Evolutionary conservation across 1,140 invertebrate species (phyloP), one percentile per base, ranked within the genome.

Genomic region (Drosophila quadrilineata): DNA sequence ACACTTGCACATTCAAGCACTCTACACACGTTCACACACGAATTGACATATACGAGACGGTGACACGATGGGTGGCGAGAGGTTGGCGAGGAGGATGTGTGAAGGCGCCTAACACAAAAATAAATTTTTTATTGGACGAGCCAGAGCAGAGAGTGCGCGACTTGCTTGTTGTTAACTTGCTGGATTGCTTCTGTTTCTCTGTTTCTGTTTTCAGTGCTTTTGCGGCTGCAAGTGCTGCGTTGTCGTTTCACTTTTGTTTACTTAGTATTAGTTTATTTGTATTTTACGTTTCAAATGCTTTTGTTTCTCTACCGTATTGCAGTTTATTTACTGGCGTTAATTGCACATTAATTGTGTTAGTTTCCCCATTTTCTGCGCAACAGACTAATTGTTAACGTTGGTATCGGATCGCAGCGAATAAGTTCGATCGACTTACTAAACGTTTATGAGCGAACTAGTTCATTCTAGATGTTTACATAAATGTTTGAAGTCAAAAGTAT

Each of bases 81-180:
- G 12, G 9, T 9, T 3, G 0, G 5, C 6, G 12, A n/a, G 31
- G 24, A 6, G 36, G 48, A 31, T 24, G 17, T 19, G 35, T 43
- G 52, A 24, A 36, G 48, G 40, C 22, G 33, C 31, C 50, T 73
- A 75, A 68, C 77, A 82, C 63, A 76, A 69, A 82, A 84, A 82
- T 84, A 76, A 82, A 76, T 82, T 50, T n/a, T 58, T 67, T 64
- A 68, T 67, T 72, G 33, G 68, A 33, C 69, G n/a, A n/a, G n/a
- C n/a, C n/a, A n/a, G n/a, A n/a, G n/a, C n/a, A n/a, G n/a, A n/a
- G n/a, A 62, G 58, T 57, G 50, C 69, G 74, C 65, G 65, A 68
- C 43, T 63, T 68, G 70, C 73, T 79, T 74, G 50, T 79, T 79
- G 75, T 79, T 77, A n/a, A n/a, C n/a, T 77, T 65, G 35, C 46